Base-by-base conservation (phyloP, 92 coral and sea anemone genomes). In the Ricordea florida region DNA sequence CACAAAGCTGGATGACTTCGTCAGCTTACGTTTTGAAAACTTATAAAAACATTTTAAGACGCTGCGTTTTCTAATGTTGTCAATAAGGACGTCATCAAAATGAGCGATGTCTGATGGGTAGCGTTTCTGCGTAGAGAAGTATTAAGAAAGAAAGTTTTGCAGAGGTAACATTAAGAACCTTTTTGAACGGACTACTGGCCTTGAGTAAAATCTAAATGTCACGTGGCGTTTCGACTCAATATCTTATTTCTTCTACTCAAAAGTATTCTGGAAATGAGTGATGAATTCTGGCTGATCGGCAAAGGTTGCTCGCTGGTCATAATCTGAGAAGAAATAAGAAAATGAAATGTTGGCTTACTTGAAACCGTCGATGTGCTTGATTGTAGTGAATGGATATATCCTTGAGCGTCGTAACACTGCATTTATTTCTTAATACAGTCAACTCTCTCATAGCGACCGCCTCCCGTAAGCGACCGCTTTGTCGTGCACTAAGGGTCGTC, bases 1-100 rank as follows among this genome's bases (percentile, higher is more conserved):
- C 17, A 90, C 87, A 24, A 91, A 82, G 42, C 97, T 91, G 48
- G 93, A 88, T 24, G 93, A 89, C 57, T 89, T 79, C 23, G 93
- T 78, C 6, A 91, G 85, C 62, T 91, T 91, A 30, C 71, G 55
- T 52, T 76, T 87, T 17, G 97, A 91, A 51, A 91, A 64, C 1
- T 72, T 92, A 71, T 91, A 91, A n/a, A 91, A 58, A 27, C 89
- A 66, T 26, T 87, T 92, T 26, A 91, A 87, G 23, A 91, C 64
- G 71, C 87, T 91, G 17, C 65, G 41, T 36, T 79, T 82, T 32
- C 37, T 44, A 35, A 63, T 18, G 34, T 38, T 28, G 48, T 50
- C 81, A 7, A 69, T 68, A 14, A 81, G 67, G 9, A 85, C 57
- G 70, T 80, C 88, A 55, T 82, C 86, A 18, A 78, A 53, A 32